Evolutionary conservation across 2,888 invertebrate species (phyloP).

Genomic region (Trichogramma dendrolimi): DNA sequence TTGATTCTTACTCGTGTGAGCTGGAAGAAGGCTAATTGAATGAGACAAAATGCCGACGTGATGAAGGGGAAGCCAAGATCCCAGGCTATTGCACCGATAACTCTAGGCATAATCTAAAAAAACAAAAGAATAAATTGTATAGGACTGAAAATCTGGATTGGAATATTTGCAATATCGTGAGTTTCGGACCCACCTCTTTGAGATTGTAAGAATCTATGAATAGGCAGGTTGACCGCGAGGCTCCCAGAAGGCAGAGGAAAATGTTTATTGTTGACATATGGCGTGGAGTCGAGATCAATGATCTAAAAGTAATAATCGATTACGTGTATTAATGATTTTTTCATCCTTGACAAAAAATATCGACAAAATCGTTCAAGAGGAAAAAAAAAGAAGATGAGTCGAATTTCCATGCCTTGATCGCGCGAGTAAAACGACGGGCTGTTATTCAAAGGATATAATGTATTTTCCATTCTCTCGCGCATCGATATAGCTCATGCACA

Average conservation of each 20-base stretch:
- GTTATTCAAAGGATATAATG: no score
- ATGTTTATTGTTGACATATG: constrained; percentile 58
- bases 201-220: constrained; percentile 60
- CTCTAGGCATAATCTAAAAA: constrained; percentile 54
- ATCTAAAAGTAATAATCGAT: constrained; percentile 44
- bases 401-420: no score
- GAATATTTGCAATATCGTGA: background rate
- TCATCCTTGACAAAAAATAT: background rate
- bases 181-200: constrained; percentile 49
- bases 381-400: background rate
- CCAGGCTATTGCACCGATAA: constrained; percentile 56
- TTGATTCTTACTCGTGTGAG: constrained; percentile 53
- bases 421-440: no score
- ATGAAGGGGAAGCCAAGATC: constrained; percentile 59
- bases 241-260: constrained; percentile 56
- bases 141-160: no score
- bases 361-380: background rate
- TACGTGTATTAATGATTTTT: background rate
- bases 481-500: no score
- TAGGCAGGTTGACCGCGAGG: constrained; percentile 54
- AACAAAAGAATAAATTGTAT: no score
- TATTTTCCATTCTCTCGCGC: no score
- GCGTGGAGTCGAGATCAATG: constrained; percentile 55
- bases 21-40: constrained; percentile 58
- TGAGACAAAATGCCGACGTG: constrained; percentile 57